Percentiles rank a stretch among this genome's conserved stretches.
Evolutionary conservation across 2,797 vertebrate species (phyloP).

Genomic region (Ceryle rudis): DNA sequence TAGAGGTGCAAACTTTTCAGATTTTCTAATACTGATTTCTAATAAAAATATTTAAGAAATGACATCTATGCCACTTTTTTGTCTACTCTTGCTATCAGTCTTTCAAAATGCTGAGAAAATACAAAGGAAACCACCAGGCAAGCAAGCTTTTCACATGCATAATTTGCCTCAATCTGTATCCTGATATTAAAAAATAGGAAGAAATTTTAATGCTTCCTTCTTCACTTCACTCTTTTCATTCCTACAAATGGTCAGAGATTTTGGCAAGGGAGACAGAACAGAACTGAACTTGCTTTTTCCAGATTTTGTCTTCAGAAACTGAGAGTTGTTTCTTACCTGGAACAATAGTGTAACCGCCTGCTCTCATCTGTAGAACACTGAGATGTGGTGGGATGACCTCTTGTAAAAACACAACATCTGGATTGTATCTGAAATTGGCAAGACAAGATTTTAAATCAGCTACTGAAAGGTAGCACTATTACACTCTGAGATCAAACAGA

Average conservation of each 20-base stretch:
- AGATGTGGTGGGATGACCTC: slow-evolving; percentile 89
- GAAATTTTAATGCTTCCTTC: not conserved
- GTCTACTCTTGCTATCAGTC: not conserved
- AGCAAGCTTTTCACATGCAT: not conserved
- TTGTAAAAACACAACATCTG: slow-evolving; percentile 94
- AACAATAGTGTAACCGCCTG: slow-evolving; percentile 88
- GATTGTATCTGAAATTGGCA: slow-evolving; percentile 85
- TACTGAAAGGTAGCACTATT: not conserved
- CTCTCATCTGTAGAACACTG: slow-evolving; percentile 87
- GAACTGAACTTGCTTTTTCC: not conserved
- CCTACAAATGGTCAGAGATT: not conserved
- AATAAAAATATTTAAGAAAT: not conserved
- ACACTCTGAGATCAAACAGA: not conserved
- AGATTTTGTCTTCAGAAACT: not conserved
- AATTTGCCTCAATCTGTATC: not conserved
- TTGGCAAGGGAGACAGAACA: not conserved
- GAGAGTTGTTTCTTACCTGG: slow-evolving; percentile 81
- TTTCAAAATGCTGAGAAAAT: not conserved
- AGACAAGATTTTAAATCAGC: slow-evolving; percentile 1
- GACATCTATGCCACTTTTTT: not conserved
- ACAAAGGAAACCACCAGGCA: not conserved
- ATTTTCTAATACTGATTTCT: not conserved
- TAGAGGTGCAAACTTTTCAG: accelerated
- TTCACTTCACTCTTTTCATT: not conserved
- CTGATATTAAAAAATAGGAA: not conserved